phyloP scores from a whole-genome alignment of 2,113 vertebrate genomes.

The Dissostichus mawsoni region DNA sequence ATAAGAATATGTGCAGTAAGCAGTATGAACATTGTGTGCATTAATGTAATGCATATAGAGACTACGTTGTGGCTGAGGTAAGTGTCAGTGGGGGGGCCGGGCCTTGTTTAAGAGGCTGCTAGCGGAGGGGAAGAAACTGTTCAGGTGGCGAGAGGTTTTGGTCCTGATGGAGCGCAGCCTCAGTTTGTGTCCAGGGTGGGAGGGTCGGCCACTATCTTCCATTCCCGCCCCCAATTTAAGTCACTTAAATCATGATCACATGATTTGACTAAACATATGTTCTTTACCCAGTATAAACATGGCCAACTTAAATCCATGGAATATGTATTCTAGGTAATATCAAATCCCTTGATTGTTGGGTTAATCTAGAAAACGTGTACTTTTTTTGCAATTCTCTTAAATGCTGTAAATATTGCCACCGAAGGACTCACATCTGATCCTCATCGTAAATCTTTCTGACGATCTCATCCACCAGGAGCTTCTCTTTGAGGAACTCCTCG shows the following conservation, averaged over 20 bases:
- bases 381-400: background rate
- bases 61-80: too few relatives aligned
- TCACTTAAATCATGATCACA: background rate
- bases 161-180: too few relatives aligned
- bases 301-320: background rate
- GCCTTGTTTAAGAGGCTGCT: too few relatives aligned
- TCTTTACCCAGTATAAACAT: background rate
- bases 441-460: constrained; percentile 94
- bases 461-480: constrained; percentile 93
- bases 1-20: too few relatives aligned
- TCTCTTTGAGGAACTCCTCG: constrained; percentile 92
- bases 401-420: background rate
- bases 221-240: background rate
- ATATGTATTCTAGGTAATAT: background rate
- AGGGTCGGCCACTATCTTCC: too few relatives aligned
- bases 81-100: too few relatives aligned
- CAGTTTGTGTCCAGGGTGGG: too few relatives aligned
- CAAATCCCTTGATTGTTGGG: background rate
- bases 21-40: too few relatives aligned
- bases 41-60: too few relatives aligned
- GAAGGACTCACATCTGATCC: constrained; percentile 87
- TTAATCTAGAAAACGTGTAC: background rate
- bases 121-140: too few relatives aligned
- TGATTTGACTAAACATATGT: background rate
- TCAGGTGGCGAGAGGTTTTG: too few relatives aligned